Conservation (phyloP, 2,113 vertebrate species). For the Taurulus bubalis region DNA sequence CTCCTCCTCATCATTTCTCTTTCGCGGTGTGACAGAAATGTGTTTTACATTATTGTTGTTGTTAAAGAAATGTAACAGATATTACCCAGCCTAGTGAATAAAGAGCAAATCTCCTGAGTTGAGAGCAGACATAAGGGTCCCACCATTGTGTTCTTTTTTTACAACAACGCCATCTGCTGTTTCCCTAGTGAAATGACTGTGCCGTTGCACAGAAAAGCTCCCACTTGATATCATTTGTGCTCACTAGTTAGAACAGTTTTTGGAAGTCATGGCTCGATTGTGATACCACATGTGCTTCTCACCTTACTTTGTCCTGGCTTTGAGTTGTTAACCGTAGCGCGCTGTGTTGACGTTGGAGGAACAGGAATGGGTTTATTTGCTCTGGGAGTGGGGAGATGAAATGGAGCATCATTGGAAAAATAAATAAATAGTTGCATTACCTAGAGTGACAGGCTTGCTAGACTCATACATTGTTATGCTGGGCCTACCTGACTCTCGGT, state of each 20-base stretch:
- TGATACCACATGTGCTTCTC: background rate
- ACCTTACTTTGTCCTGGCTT: constrained; percentile 5
- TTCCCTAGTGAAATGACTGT: constrained; percentile 4
- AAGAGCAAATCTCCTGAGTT: constrained; percentile 16
- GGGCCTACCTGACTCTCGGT: constrained; percentile 12
- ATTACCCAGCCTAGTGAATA: background rate
- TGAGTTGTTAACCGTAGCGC: background rate
- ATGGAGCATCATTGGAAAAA: background rate
- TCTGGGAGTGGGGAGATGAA: constrained; percentile 20
- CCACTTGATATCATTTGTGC: background rate
- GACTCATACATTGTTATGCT: background rate
- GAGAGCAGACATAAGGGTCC: background rate
- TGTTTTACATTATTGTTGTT: background rate
- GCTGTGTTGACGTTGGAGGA: background rate
- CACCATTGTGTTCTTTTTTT: constrained; percentile 8
- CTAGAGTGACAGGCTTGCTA: background rate
- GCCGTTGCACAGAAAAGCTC: background rate
- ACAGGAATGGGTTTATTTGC: background rate
- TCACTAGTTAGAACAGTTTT: no score
- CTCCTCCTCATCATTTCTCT: background rate
- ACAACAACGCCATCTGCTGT: constrained; percentile 68
- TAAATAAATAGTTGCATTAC: background rate
- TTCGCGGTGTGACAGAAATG: background rate
- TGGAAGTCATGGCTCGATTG: background rate
- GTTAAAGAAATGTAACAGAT: background rate